Evolutionary conservation across 2,797 vertebrate genomes (phyloP).

Genomic region (Poliocrania exsul): DNA sequence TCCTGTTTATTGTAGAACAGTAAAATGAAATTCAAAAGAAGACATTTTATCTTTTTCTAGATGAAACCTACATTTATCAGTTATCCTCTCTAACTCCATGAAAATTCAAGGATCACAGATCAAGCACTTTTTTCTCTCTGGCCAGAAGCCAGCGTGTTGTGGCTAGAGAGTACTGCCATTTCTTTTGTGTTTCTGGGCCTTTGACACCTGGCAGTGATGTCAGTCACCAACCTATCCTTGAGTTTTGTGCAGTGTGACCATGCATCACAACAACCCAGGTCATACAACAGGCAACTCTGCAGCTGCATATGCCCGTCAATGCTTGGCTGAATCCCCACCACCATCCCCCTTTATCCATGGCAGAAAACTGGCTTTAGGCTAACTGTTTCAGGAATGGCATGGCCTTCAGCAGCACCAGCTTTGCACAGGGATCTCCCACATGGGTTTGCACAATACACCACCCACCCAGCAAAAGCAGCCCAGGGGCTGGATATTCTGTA

Average conservation of each 20-base stretch:
- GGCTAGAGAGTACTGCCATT: background rate
- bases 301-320: background rate
- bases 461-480: background rate
- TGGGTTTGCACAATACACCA: background rate
- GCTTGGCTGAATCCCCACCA: background rate
- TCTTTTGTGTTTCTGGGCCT: background rate
- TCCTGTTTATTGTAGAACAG: background rate
- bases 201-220: background rate
- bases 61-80: background rate
- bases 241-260: background rate
- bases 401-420: background rate
- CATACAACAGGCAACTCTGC: accelerated
- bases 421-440: background rate
- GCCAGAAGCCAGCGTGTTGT: background rate
- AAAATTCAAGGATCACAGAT: background rate
- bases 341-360: background rate
- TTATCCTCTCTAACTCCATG: background rate
- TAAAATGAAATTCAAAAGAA: background rate
- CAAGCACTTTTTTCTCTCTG: background rate
- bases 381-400: background rate
- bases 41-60: background rate
- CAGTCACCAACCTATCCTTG: background rate
- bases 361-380: background rate
- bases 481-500: background rate
- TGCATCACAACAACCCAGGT: accelerated